Evolutionary conservation across 2,888 invertebrate genomes (phyloP), one percentile per base, ranked within the genome.

Genomic region (Euclidia mi): DNA sequence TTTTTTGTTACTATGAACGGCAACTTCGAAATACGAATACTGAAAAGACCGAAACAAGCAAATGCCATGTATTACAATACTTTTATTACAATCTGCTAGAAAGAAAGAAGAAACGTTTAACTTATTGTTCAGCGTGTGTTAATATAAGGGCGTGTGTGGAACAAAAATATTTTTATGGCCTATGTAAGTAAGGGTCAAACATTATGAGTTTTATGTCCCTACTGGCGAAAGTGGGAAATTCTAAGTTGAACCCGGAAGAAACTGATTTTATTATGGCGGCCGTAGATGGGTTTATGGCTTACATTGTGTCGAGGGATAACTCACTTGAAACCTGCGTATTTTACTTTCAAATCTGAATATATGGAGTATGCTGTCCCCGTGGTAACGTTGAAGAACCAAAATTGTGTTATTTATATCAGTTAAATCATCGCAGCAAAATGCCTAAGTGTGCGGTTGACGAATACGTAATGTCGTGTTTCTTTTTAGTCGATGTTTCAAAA

Each of bases 151-250:
- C 25, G 38, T 20, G 11, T 29, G 3, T 12, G 11, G 6, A 31
- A 11, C 31, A 25, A 20, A 18, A 28, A 45, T 40, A 41, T 45
- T 45, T 49, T 56, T 56, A 56, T 56, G 40, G 32, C 4, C 18
- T 34, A 34, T 49, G 44, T 45, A 44, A 56, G 56, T 56, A 56
- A 56, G 34, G 56, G 49, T 49, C 56, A 34, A 43, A 56, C 35
- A 56, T 56, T 56, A 56, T 44, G 44, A 49, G 29, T 49, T 47
- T 56, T 56, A 56, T 48, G 49, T 44, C 49, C 9, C 6, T 40
- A 1, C 44, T 15, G 9, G 28, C 32, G n/a, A 44, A 40, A 49
- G 55, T 34, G 7, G 29, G 28, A 31, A 25, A 18, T 28, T 15
- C 10, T 42, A 32, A 29, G 11, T 34, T 35, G 43, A 35, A 47